A percentile compares a stretch with the other conserved stretches of the same genome.
Evolutionary conservation across 2,888 invertebrate genomes (phyloP).

Genomic region (Leptinotarsa tumamoca): DNA sequence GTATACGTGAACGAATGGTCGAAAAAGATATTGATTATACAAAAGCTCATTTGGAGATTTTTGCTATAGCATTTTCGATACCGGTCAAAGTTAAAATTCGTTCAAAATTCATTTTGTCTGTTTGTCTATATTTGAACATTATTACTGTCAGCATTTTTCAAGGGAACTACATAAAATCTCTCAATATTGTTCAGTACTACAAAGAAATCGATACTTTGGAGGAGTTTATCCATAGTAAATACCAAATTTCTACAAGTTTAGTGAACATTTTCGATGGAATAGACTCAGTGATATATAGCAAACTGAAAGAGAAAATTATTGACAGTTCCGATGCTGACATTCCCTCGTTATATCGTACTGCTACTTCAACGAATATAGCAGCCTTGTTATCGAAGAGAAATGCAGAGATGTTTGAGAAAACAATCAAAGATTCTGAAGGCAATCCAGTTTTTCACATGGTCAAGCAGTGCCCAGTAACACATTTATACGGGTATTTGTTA

Average conservation of each 20-base stretch:
- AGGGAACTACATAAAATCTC: neutral
- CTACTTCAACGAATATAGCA: neutral
- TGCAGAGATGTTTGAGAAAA: neutral
- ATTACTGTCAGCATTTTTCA: neutral
- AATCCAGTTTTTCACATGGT: neutral
- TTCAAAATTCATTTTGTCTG: neutral
- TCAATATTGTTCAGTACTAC: conserved; percentile 13
- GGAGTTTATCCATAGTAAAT: neutral
- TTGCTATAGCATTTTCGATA: neutral
- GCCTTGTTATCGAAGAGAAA: neutral
- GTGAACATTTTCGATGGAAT: neutral
- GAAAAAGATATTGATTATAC: neutral
- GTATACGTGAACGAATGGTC: neutral
- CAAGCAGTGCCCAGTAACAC: neutral
- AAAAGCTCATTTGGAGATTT: neutral
- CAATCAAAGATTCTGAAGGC: neutral
- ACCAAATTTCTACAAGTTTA: neutral
- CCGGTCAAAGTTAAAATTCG: neutral
- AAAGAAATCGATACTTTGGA: neutral
- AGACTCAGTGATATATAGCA: neutral
- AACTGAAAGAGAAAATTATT: neutral
- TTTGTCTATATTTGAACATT: neutral
- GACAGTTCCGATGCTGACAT: neutral
- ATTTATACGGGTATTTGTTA: neutral
- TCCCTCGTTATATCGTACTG: neutral